Evolutionary conservation across 1,140 invertebrate genomes (phyloP), one percentile per base, ranked within the genome.

Genomic region (Heliconius hewitsoni): DNA sequence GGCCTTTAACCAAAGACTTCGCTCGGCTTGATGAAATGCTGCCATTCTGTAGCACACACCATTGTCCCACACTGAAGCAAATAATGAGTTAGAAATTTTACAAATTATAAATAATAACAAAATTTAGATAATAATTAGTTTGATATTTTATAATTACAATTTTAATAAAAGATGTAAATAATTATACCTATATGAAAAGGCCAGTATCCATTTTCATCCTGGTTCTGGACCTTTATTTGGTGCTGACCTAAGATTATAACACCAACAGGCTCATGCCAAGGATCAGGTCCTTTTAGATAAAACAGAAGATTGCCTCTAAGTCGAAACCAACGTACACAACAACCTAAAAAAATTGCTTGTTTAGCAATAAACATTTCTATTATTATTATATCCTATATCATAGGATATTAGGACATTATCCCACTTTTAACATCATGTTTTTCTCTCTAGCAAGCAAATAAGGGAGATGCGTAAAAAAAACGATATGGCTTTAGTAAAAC

Each of bases 221-320:
- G 87, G 34, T 93, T 86, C 30, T 95, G 93, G 30, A 95, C 85
- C 66, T 94, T 90, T 75, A 95, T 95, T 60, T 96, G 95, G 91
- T 97, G 98, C 85, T 98, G 97, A 90, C 98, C 98, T 76, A 99
- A 94, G 70, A 99, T 96, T 85, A 99, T 96, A 2, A 99, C 96
- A 8, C 98, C 98, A 66, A 97, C 91, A 1, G 98, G 98, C 82
- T 98, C 97, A 11, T 97, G 98, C 96, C 97, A 98, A 88, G 97
- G 97, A 91, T 99, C 98, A 82, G 97, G 96, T 39, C 97, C 97
- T 93, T 99, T 99, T 91, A 99, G 97, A 94, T 99, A 99, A 95
- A 99, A 99, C 73, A 99, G 94, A 5, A 99, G 94, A 95, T 99
- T 99, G 76, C 98, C 98, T 87, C 98, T 96, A 27, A 99, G 95